Conservation (phyloP, 2,888 invertebrate species). For the Eupeodes luniger region DNA sequence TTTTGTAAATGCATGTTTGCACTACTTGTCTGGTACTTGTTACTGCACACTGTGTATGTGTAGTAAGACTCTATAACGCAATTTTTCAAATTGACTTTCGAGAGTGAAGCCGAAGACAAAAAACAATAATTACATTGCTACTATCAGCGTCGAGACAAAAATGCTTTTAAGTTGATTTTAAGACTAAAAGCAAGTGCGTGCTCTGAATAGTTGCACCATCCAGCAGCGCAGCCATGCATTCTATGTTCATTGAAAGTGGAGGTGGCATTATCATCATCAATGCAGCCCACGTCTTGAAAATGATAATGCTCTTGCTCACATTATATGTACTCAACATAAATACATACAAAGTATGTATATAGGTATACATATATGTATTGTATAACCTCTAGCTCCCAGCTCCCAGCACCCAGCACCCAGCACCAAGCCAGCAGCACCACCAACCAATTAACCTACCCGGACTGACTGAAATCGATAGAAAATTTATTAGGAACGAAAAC, state of each 20-base stretch:
- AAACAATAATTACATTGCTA: slow-evolving; percentile 42
- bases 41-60: background rate
- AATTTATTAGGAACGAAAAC: slow-evolving; percentile 35
- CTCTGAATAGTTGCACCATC: slow-evolving; percentile 30
- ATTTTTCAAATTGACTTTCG: slow-evolving; percentile 44
- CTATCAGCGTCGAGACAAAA: slow-evolving; percentile 27
- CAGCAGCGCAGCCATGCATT: background rate
- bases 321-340: background rate
- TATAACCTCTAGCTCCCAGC: background rate
- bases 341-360: too few species aligned
- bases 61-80: slow-evolving; percentile 18
- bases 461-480: slow-evolving; percentile 16
- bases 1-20: slow-evolving; percentile 8
- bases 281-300: slow-evolving; percentile 26
- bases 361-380: too few species aligned
- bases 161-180: slow-evolving; percentile 44
- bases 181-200: slow-evolving; percentile 47
- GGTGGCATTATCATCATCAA: background rate
- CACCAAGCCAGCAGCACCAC: background rate
- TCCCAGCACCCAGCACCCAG: background rate
- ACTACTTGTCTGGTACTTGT: slow-evolving; percentile 17
- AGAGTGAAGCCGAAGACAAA: slow-evolving; percentile 22
- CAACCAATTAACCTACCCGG: background rate
- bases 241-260: background rate
- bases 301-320: slow-evolving; percentile 20